Evolutionary conservation across 2,113 vertebrate genomes (phyloP), one percentile per base, ranked within the genome.

Genomic region (Gavialis gangeticus): DNA sequence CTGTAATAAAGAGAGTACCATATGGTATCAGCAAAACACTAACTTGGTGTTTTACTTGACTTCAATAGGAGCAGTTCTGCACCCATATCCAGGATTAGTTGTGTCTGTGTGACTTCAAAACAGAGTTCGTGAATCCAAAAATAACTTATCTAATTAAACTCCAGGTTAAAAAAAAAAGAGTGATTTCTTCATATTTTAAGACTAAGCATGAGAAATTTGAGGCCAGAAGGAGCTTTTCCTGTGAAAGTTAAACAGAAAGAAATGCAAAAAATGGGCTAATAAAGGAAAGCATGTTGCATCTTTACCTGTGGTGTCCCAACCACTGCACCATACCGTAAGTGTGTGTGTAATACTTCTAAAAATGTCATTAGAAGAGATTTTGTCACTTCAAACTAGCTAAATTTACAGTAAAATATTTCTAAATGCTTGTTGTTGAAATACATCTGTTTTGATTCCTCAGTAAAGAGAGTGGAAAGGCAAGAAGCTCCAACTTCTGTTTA

Each of bases 351-450:
- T 91, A 89, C 91, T 95, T 97, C 86, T 87, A 96, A 97, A 98
- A 98, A 98, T 97, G 94, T 97, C 93, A 96, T 95, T 97, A 95
- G 94, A 95, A 86, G 82, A 94, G 93, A 96, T 93, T 97, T 98
- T 96, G 92, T 95, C 95, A 89, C 90, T 93, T 82, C 78, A 96
- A 98, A 96, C 89, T 97, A 97, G 88, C 96, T 97, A 96, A 95
- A 96, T 98, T 97, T 98, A 97, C 97, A 98, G 97, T 96, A 97
- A 96, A 97, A 94, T 97, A 97, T 98, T 98, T 98, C 96, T 97
- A 92, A 94, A 97, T 93, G 79, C 89, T 86, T n/a, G 79, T 97
- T 97, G 93, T 92, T 96, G 96, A 97, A 97, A 96, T 92, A 96
- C 6, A 30, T 94, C 91, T 97, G 84, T 85, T 98, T 96, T 97